Percentiles rank a stretch among this genome's conserved stretches.
Evolutionary conservation across 2,888 invertebrate genomes (phyloP).

Genomic region (Diadromus collaris): DNA sequence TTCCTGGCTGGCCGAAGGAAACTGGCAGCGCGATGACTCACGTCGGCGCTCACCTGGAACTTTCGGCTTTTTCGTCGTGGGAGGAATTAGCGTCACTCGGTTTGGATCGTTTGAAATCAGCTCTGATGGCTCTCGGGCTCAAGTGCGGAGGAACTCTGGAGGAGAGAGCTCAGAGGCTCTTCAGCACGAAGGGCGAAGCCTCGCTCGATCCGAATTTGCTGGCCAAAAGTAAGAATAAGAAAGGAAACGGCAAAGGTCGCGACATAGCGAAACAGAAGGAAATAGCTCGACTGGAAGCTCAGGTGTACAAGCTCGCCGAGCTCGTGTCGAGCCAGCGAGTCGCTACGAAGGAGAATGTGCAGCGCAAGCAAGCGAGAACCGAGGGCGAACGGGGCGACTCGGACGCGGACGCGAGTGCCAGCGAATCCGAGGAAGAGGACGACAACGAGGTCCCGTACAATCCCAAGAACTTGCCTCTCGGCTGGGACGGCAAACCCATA

Average conservation of each 20-base stretch:
- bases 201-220: slow-evolving; percentile 95
- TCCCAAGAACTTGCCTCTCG: slow-evolving; percentile 99
- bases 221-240: slow-evolving; percentile 93
- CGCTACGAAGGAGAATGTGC: slow-evolving; percentile 98
- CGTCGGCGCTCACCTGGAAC: slow-evolving; percentile 97
- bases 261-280: slow-evolving; percentile 90
- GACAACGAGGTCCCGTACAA: slow-evolving; percentile 99
- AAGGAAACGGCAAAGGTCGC: slow-evolving; percentile 82
- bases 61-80: slow-evolving; percentile 99
- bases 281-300: slow-evolving; percentile 93
- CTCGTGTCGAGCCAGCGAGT: slow-evolving; percentile 92
- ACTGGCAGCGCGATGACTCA: slow-evolving; percentile 95
- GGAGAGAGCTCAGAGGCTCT: slow-evolving; percentile 97
- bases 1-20: slow-evolving; percentile 99
- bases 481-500: slow-evolving; percentile 98
- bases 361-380: slow-evolving; percentile 97
- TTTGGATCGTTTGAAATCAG: slow-evolving; percentile 97
- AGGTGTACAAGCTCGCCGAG: slow-evolving; percentile 93
- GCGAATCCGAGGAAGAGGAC: slow-evolving; percentile 90
- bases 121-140: slow-evolving; percentile 96
- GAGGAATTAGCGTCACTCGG: slow-evolving; percentile 98
- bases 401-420: slow-evolving; percentile 92
- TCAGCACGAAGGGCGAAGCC: slow-evolving; percentile 97
- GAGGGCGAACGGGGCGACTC: slow-evolving; percentile 96
- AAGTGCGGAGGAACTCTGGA: slow-evolving; percentile 99